A percentile compares a stretch with the other conserved stretches of the same genome.
Evolutionary conservation across 2,113 vertebrate genomes (phyloP).

Genomic region (Amphiprion ocellaris): DNA sequence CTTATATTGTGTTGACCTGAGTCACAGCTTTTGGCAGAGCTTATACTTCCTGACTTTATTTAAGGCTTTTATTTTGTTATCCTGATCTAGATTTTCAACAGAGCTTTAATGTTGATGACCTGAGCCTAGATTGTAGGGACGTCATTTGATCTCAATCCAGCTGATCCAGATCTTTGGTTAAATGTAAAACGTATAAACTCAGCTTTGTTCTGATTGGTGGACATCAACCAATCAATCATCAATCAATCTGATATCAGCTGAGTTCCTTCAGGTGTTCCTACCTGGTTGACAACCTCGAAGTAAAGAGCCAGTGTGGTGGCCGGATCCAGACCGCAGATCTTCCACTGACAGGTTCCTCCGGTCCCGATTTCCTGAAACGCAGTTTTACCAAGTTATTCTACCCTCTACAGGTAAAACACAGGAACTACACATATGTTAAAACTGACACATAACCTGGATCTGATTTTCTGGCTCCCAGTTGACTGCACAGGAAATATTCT

Average conservation of each 20-base stretch:
- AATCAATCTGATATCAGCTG: not conserved
- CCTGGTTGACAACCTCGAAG: constrained; percentile 99
- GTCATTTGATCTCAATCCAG: too few species aligned
- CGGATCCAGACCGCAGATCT: constrained; percentile 95
- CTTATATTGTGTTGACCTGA: too few species aligned
- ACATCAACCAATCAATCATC: not conserved
- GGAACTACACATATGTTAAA: not conserved
- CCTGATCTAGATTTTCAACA: too few species aligned
- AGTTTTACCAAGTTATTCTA: not conserved
- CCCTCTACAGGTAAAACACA: not conserved
- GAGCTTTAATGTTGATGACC: too few species aligned
- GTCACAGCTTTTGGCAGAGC: too few species aligned
- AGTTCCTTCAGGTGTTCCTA: constrained; percentile 65
- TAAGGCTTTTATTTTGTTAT: too few species aligned
- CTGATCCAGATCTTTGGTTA: too few species aligned
- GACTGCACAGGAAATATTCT: not conserved
- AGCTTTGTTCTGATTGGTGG: not conserved
- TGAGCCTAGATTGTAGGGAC: too few species aligned
- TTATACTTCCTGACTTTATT: too few species aligned
- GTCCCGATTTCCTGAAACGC: constrained; percentile 93
- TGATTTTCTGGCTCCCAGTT: too few species aligned
- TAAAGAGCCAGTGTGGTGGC: constrained; percentile 94
- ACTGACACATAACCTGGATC: too few species aligned
- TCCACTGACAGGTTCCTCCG: constrained; percentile 97
- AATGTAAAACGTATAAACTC: not conserved